Evolutionary conservation across 2,797 vertebrate species (phyloP).

Genomic region (Rousettus madagascariensis): DNA sequence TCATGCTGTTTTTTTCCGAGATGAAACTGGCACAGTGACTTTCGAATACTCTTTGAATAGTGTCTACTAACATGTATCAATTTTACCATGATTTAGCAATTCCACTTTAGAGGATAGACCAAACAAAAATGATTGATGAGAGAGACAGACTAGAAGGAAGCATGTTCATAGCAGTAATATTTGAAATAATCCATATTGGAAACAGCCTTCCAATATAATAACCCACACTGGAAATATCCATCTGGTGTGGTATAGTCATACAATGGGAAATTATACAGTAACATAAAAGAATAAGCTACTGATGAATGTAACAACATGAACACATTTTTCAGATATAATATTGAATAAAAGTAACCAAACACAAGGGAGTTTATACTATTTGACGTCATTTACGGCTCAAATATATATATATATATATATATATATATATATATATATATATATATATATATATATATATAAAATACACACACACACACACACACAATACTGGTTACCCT

Average conservation of each 20-base stretch:
- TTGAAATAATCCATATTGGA: neutral
- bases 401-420: neutral
- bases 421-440: too few species aligned
- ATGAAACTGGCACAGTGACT: neutral
- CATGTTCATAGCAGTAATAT: neutral
- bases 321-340: neutral
- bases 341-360: neutral
- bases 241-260: neutral
- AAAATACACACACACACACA: too few species aligned
- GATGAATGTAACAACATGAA: neutral
- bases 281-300: neutral
- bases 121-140: neutral
- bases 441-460: neutral
- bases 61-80: neutral
- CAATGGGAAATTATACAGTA: neutral
- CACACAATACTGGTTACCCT: neutral
- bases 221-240: neutral
- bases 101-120: neutral
- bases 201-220: neutral
- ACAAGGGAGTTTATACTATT: neutral
- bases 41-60: neutral
- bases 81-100: neutral
- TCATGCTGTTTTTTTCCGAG: neutral
- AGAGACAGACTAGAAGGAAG: neutral
- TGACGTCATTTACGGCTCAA: neutral